phyloP scores from a whole-genome alignment of 1,140 invertebrate genomes.

The Amyelois transitella region DNA sequence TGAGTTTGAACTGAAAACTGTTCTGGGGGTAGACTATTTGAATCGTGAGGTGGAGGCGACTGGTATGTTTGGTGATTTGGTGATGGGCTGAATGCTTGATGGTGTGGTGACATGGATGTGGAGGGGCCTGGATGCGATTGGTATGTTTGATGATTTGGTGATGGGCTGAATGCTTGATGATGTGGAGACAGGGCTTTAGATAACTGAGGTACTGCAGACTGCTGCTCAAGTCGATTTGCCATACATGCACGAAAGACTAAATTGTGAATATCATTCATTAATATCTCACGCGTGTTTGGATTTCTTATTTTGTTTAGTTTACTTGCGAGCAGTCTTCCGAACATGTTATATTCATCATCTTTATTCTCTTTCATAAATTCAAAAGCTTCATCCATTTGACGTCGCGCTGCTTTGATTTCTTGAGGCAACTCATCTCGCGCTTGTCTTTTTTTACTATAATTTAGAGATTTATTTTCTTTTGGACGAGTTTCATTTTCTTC shows the following conservation, averaged over 20 bases:
- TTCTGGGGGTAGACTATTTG: too few species aligned
- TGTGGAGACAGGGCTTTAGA: constrained; percentile 10
- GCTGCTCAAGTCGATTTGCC: constrained; percentile 10
- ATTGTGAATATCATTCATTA: constrained; percentile 21
- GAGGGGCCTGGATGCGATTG: constrained; percentile 7
- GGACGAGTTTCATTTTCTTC: constrained; percentile 7
- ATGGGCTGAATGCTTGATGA: constrained; percentile 7
- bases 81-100: constrained; percentile 9
- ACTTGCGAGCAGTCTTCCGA: constrained; percentile 11
- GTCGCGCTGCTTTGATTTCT: not conserved
- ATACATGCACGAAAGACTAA: constrained; percentile 14
- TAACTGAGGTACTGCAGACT: constrained; percentile 10
- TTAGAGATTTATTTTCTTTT: constrained; percentile 12
- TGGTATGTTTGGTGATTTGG: not conserved
- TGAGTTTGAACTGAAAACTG: too few species aligned
- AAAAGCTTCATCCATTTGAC: constrained; percentile 9
- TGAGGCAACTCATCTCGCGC: constrained; percentile 7
- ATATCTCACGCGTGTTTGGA: constrained; percentile 15
- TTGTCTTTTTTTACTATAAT: constrained; percentile 12
- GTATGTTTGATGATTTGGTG: constrained; percentile 6
- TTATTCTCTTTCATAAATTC: constrained; percentile 13
- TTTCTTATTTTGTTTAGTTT: constrained; percentile 21
- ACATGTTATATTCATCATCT: constrained; percentile 16
- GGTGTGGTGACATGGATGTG: constrained; percentile 5
- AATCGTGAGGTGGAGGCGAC: too few species aligned